phyloP scores from a whole-genome alignment of 2,797 vertebrate species.

The Pelobates cultripes region DNA sequence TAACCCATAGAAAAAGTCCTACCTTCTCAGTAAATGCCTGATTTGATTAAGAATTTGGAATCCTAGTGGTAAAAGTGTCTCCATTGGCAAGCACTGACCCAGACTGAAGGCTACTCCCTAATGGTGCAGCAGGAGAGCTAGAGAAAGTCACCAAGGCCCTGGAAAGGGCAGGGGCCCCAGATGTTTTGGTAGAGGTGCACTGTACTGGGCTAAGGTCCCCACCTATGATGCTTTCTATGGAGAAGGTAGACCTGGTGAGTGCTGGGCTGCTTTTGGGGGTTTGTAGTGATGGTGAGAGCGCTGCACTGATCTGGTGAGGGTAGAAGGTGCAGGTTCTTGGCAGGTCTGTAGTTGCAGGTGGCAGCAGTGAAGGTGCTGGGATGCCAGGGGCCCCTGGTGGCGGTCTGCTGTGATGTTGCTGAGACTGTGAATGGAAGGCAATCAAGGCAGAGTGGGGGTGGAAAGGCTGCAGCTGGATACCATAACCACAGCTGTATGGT shows the following conservation, averaged over 20 bases:
- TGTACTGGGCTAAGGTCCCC: slow-evolving; percentile 74
- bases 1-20: slow-evolving; percentile 83
- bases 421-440: slow-evolving; percentile 81
- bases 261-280: slow-evolving; percentile 61
- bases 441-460: slow-evolving; percentile 86
- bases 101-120: slow-evolving; percentile 72
- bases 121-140: slow-evolving; percentile 66
- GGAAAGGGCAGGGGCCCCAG: slow-evolving; percentile 65
- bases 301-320: slow-evolving; percentile 74
- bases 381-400: slow-evolving; percentile 72
- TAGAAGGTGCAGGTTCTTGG: slow-evolving; percentile 82
- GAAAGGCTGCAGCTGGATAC: slow-evolving; percentile 89
- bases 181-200: slow-evolving; percentile 51
- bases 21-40: slow-evolving; percentile 79
- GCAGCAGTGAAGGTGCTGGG: slow-evolving; percentile 78
- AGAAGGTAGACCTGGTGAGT: slow-evolving; percentile 82
- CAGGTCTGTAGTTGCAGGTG: slow-evolving; percentile 78
- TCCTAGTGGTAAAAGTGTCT: slow-evolving; percentile 82
- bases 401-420: slow-evolving; percentile 68
- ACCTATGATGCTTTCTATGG: slow-evolving; percentile 94
- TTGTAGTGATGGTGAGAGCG: slow-evolving; percentile 71
- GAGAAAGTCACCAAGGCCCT: slow-evolving; percentile 69
- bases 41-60: slow-evolving; percentile 84
- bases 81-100: slow-evolving; percentile 77
- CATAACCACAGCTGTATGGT: slow-evolving; percentile 89